Conservation (phyloP, 2,797 vertebrate genomes). For the Acanthurus tractus region DNA sequence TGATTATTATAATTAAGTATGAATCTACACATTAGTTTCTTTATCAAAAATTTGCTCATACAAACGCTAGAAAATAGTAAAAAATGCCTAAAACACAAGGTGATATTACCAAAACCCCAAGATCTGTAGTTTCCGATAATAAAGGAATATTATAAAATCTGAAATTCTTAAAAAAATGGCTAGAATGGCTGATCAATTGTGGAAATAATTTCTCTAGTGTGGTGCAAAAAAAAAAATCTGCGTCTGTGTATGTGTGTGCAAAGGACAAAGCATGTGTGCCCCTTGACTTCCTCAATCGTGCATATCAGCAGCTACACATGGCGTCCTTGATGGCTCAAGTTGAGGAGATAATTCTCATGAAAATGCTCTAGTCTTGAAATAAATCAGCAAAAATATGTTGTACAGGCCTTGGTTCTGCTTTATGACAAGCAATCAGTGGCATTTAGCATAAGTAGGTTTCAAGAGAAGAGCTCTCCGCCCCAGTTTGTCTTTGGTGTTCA, state of each 20-base stretch:
- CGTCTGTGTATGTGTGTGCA: neutral
- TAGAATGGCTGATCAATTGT: neutral
- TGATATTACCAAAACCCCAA: neutral
- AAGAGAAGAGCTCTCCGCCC: slow-evolving; percentile 48
- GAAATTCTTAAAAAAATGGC: neutral
- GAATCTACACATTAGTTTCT: neutral
- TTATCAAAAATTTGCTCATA: neutral
- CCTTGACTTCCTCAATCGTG: slow-evolving; percentile 40
- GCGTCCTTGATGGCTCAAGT: neutral
- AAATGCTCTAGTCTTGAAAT: neutral
- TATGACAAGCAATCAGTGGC: slow-evolving; percentile 6
- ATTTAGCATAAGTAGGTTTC: slow-evolving; percentile 19
- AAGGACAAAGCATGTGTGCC: slow-evolving; percentile 15
- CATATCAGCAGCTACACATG: neutral
- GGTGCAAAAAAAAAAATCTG: neutral
- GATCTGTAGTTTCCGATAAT: slow-evolving; percentile 11
- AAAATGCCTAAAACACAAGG: neutral
- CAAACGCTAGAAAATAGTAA: neutral
- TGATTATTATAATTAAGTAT: neutral
- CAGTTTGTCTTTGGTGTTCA: slow-evolving; percentile 43
- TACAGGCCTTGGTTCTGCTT: slow-evolving; percentile 5
- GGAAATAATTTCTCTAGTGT: neutral
- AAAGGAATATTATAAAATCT: neutral
- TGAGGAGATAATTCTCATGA: slow-evolving; percentile 13
- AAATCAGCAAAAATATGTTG: slow-evolving; percentile 11